Evolutionary conservation across 1,140 invertebrate species (phyloP), one percentile per base, ranked within the genome.

Genomic region (Orius insidiosus): DNA sequence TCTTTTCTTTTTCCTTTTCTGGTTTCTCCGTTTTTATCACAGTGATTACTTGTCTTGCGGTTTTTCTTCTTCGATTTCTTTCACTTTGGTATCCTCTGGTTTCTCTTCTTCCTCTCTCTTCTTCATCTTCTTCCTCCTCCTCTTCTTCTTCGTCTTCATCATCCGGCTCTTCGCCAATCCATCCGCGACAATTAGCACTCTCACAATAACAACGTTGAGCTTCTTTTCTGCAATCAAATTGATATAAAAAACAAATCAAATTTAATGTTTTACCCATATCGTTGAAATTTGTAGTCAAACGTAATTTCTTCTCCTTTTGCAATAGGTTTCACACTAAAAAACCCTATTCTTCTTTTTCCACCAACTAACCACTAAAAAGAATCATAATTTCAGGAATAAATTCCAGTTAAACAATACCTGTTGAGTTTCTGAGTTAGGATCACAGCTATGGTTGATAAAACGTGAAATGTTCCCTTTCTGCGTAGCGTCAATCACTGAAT

Each of bases 361-460:
- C 93, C 94, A 0, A 98, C 90, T 1, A 90, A 97, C 94, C 94
- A 98, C 74, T 81, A 58, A 18, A 61, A 60, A 45, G 53, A 45
- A 61, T 92, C 83, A 52, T 82, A 53, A 78, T 69, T 72, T 76
- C 41, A 78, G 78, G 61, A 89, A 81, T 2, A 49, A 68, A 68
- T 55, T 53, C 56, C 50, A 47, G 45, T 49, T 2, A 32, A 11
- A 46, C 16, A 32, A 45, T 58, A 80, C 78, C 64, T 98, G 98
- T 66, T 98, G 92, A 0, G 94, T 98, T 68, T 95, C 89, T 6
- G 89, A 85, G 63, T 98, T 98, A 0, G 94, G 93, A 59, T 96
- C 89, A 65, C 94, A 98, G 36, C 89, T 94, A 61, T 98, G 95
- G 66, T 98, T 98, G 47, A 98, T 96, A 63, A 98, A 98, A 33